Conservation (phyloP, 2,797 vertebrate species). For the Gymnothorax reevesii region DNA sequence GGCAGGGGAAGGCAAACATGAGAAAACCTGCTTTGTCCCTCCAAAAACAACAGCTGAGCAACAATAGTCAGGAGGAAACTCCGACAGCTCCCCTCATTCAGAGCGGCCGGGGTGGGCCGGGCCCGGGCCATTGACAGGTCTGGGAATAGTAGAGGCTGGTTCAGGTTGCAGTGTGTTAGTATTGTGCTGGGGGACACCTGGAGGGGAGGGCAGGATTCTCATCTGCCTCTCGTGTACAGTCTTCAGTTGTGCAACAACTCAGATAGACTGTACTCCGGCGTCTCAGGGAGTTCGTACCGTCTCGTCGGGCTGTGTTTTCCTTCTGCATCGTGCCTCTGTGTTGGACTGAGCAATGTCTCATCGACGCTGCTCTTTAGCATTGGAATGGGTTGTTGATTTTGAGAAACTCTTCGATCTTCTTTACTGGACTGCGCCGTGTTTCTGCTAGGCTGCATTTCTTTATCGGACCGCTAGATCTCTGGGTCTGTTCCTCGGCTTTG, state of each 20-base stretch:
- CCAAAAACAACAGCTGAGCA: constrained; percentile 8
- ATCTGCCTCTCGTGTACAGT: background rate
- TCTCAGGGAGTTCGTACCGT: too few relatives aligned
- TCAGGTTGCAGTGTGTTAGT: constrained; percentile 53
- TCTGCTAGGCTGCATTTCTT: too few relatives aligned
- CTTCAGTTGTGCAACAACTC: background rate
- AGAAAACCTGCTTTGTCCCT: constrained; percentile 51
- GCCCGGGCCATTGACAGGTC: constrained; percentile 35
- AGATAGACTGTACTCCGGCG: background rate
- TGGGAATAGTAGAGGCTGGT: constrained; percentile 42
- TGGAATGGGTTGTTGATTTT: background rate
- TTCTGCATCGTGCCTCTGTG: background rate
- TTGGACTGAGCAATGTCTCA: background rate
- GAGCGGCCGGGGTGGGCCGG: background rate
- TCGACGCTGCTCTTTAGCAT: background rate
- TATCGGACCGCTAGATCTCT: background rate
- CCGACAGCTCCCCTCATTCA: constrained; percentile 63
- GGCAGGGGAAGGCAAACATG: constrained; percentile 44
- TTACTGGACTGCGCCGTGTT: too few relatives aligned
- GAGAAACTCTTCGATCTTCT: background rate
- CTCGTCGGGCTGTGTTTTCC: background rate
- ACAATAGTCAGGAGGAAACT: constrained; percentile 69
- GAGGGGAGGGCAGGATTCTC: constrained; percentile 16
- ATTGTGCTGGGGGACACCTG: constrained; percentile 56
- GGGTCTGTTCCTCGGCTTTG: background rate